These are phyloP conservation scores for Lutraria lutraria DNA, from an alignment of 2,888 invertebrate species.

Conservation along the genomic window DNA sequence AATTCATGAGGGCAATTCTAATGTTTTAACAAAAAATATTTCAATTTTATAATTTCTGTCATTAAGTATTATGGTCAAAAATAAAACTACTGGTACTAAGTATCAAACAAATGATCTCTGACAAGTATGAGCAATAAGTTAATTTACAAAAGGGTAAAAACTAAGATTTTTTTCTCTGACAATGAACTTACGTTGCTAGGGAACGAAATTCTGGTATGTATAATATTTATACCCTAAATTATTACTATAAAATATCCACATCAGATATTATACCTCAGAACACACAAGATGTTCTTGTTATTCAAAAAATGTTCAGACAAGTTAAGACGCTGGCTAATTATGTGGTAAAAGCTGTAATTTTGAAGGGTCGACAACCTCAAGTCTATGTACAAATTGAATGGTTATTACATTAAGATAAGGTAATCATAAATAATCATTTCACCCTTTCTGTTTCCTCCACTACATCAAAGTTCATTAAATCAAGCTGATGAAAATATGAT, in stretches of 20 bases:
- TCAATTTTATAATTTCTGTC: too few species aligned
- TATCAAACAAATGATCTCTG: not conserved
- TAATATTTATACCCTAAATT: not conserved
- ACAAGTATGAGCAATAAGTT: not conserved
- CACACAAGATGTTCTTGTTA: slow-evolving; percentile 20
- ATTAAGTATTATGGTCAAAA: too few species aligned
- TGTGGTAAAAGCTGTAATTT: not conserved
- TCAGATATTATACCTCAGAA: not conserved
- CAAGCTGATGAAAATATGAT: not conserved
- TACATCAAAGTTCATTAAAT: not conserved
- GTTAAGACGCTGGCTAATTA: not conserved
- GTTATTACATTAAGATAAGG: slow-evolving; percentile 5
- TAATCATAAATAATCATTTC: not conserved
- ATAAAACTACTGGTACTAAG: too few species aligned
- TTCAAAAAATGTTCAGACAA: not conserved
- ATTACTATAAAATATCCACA: not conserved
- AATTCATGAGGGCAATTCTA: too few species aligned
- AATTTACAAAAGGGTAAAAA: not conserved
- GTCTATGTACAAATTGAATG: not conserved
- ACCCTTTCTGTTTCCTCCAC: not conserved
- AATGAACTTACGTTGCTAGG: not conserved
- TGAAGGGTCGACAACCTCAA: slow-evolving; percentile 6
- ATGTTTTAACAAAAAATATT: too few species aligned
- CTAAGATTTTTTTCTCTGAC: not conserved
- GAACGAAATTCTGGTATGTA: not conserved